Conservation (phyloP, 2,888 invertebrate species). For the Eudemis profundana region DNA sequence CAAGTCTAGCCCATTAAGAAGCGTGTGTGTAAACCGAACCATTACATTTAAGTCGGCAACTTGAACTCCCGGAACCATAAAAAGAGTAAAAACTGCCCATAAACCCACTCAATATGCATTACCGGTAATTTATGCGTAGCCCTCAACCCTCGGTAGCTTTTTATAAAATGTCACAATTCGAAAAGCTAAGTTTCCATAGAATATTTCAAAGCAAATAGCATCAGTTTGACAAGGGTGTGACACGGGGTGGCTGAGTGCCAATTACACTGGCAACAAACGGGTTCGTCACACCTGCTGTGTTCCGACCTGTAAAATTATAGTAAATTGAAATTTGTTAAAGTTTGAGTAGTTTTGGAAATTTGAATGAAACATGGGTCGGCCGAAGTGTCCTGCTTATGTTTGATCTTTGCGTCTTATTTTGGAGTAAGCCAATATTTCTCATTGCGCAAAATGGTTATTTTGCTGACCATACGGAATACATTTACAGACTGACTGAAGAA, state of each 20-base stretch:
- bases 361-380: constrained; percentile 29
- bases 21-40: neutral
- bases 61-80: neutral
- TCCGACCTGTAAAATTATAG: constrained; percentile 36
- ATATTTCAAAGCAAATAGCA: constrained; percentile 68
- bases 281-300: constrained; percentile 43
- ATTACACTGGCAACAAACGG: constrained; percentile 60
- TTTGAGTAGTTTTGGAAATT: constrained; percentile 32
- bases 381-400: no score
- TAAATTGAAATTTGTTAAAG: constrained; percentile 37
- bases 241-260: constrained; percentile 68
- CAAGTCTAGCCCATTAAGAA: no score
- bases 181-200: constrained; percentile 50
- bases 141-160: constrained; percentile 25
- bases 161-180: constrained; percentile 36
- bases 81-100: constrained; percentile 19
- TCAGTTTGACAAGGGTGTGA: constrained; percentile 74
- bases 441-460: no score
- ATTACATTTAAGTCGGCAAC: neutral
- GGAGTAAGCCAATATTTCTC: no score
- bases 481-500: no score
- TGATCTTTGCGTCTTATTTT: no score
- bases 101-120: constrained; percentile 29
- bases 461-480: no score
- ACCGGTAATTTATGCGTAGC: constrained; percentile 32